Percentiles rank a stretch among this genome's conserved stretches.
phyloP scores from a whole-genome alignment of 2,113 vertebrate species.

The Actenoides lindsayi region DNA sequence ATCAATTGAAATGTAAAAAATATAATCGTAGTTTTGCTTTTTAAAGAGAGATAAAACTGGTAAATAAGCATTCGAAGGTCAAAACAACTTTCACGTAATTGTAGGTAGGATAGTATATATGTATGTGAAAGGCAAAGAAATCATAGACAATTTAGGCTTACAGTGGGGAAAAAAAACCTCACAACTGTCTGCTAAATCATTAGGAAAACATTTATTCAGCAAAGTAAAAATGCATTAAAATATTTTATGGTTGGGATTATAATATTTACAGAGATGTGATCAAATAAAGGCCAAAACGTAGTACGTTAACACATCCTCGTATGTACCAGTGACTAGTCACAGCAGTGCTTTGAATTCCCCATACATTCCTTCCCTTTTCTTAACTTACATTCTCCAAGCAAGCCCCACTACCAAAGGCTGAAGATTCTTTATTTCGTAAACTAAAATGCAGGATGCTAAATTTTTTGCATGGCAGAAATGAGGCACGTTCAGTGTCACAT shows the following conservation, averaged over 20 bases:
- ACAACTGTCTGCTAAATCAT: not conserved
- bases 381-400: conserved; percentile 47
- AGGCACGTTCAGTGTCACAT: conserved; percentile 42
- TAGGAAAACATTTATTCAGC: conserved; percentile 42
- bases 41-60: conserved; percentile 1
- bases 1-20: conserved; percentile 13
- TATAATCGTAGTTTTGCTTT: not conserved
- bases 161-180: not conserved
- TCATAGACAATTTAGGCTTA: not conserved
- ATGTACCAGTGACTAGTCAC: not conserved
- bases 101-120: not conserved
- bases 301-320: not conserved
- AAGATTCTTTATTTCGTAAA: conserved; percentile 17
- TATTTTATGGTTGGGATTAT: conserved; percentile 16
- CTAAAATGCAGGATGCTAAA: not conserved
- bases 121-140: conserved; percentile 26
- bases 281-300: conserved; percentile 37
- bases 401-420: not conserved
- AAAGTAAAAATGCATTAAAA: conserved; percentile 45
- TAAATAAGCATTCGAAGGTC: conserved; percentile 46
- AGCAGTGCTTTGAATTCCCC: not conserved
- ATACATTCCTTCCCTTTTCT: conserved; percentile 21
- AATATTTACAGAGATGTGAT: conserved; percentile 35
- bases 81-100: conserved; percentile 42
- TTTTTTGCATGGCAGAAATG: conserved; percentile 15